Percentiles rank a stretch among this genome's conserved stretches.
phyloP scores from a whole-genome alignment of 2,888 invertebrate genomes.

The Uloborus plumipes region DNA sequence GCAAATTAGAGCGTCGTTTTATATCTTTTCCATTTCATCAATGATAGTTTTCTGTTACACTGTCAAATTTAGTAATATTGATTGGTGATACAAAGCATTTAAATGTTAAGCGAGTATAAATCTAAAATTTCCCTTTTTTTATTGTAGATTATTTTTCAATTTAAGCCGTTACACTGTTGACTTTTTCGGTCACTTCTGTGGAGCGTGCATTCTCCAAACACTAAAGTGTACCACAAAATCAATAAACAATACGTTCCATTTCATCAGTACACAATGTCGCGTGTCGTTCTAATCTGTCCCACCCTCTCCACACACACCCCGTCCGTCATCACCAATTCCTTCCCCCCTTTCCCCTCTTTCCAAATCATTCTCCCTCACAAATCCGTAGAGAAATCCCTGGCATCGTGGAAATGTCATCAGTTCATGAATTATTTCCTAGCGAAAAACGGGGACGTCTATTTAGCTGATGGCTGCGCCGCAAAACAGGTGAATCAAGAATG shows the following conservation, averaged over 20 bases:
- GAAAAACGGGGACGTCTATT: slow-evolving; percentile 35
- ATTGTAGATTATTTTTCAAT: no score
- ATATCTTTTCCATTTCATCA: no score
- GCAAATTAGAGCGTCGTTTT: no score
- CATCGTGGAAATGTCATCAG: slow-evolving; percentile 42
- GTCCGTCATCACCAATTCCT: no score
- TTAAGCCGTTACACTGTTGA: no score
- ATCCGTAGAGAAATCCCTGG: slow-evolving; percentile 8
- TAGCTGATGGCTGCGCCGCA: slow-evolving; percentile 44
- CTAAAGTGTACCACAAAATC: not conserved
- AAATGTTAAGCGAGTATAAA: no score
- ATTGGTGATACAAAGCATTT: no score
- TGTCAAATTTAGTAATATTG: no score
- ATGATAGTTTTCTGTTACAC: no score
- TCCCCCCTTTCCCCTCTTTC: not conserved
- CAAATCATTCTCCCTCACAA: slow-evolving; percentile 4
- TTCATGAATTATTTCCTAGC: slow-evolving; percentile 52
- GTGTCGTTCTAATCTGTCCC: slow-evolving; percentile 33
- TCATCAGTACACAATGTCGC: slow-evolving; percentile 23
- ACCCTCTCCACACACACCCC: not conserved
- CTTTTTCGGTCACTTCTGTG: no score
- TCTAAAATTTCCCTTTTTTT: no score
- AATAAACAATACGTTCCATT: slow-evolving; percentile 54
- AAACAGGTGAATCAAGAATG: slow-evolving; percentile 12
- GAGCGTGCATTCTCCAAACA: not conserved